Evolutionary conservation across 2,888 invertebrate genomes (phyloP).

Genomic region (Seira ritae): DNA sequence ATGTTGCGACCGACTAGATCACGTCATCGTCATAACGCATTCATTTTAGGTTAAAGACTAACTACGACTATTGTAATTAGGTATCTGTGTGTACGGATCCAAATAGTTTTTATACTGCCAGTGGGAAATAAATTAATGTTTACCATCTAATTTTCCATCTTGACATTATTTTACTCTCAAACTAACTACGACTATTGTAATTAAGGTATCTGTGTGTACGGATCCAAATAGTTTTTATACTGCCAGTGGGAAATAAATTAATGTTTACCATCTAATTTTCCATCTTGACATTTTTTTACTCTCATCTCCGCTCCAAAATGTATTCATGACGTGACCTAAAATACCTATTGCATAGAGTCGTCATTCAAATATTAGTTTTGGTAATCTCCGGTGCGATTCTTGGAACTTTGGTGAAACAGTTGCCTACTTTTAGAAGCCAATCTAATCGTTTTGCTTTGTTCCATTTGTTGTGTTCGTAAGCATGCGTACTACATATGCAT

Average conservation of each 20-base stretch:
- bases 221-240: constrained; percentile 29
- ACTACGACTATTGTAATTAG: not conserved
- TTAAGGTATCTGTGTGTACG: not conserved
- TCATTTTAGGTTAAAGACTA: too few relatives aligned
- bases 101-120: constrained; percentile 46
- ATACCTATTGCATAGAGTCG: too few relatives aligned
- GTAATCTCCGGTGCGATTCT: too few relatives aligned
- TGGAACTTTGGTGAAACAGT: too few relatives aligned
- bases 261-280: not conserved
- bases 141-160: not conserved
- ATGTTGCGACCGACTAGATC: too few relatives aligned
- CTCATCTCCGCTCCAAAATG: not conserved
- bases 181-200: not conserved
- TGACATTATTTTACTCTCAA: not conserved
- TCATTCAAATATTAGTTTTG: too few relatives aligned
- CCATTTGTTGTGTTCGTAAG: too few relatives aligned
- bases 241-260: constrained; percentile 28
- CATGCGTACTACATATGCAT: too few relatives aligned
- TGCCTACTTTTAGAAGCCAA: too few relatives aligned
- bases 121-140: constrained; percentile 7
- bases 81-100: not conserved
- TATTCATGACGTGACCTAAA: not conserved
- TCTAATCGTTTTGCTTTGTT: too few relatives aligned
- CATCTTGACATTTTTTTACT: not conserved
- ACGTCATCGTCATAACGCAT: too few relatives aligned